Base-by-base conservation (phyloP, 1,140 invertebrate genomes). In the Procambarus virginalis region DNA sequence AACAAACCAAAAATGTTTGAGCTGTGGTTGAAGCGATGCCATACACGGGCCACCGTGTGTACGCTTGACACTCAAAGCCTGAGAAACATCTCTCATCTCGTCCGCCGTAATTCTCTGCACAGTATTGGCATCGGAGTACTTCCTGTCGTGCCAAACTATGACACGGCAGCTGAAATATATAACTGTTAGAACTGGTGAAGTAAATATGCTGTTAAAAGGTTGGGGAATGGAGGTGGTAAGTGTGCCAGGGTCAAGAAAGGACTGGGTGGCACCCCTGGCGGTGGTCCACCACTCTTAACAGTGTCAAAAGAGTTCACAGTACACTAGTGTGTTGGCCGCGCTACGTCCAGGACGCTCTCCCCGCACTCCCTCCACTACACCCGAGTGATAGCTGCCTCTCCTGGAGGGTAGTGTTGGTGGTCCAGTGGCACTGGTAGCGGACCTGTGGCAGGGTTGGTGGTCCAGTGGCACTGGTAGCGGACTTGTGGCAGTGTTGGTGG, bases 231-330 rank as follows among this genome's bases (percentile, higher is more conserved):
- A 55, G 51, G 51, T 55, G 51, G 51, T 55, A 12, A 73, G 3
- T 73, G 68, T 73, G 68, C n/a, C 68, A 73, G 68, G 68, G 68
- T 73, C 68, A 73, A 73, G 68, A 73, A 73, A 73, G 22, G n/a
- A n/a, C n/a, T 73, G 68, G n/a, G 5, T 73, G 68, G 68, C 68
- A 73, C 68, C 68, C 34, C 68, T 6, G 1, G 8, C 68, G 68
- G 68, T 3, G n/a, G 68, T 6, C n/a, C 68, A 34, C n/a, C n/a
- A 73, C n/a, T 73, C 5, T 34, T 68, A 68, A 73, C 68, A 73
- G n/a, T 73, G 68, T 73, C 68, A 34, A 73, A 73, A 73, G 68
- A 73, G 68, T 73, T 73, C 68, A 73, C 68, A n/a, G n/a, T 10
- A 34, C 68, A 73, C 68, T 73, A n/a, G 68, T 73, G 34, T 73